Base-by-base conservation (phyloP, 2,888 invertebrate genomes). In the Ypsolopha sequella region DNA sequence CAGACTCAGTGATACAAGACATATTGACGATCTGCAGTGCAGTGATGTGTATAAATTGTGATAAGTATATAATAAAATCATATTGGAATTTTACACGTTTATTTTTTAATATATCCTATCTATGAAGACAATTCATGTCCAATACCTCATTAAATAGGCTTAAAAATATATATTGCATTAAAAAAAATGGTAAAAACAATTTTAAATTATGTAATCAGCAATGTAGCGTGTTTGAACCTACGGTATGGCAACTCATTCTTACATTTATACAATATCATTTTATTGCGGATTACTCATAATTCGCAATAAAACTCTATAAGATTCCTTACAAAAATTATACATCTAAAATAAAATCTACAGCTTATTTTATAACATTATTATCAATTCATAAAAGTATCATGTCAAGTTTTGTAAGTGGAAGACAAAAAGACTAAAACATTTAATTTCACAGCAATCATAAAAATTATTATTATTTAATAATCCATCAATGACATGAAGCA, bases 361-460 rank as follows among this genome's bases (percentile, higher is more conserved):
- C 24, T 24, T 3, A 24, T 24, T 3, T 3, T 24, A 24, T 24
- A 24, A 39, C 10, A 39, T 39, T 10, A 39, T 11, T 39, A 6
- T 52, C 33, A 53, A 51, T 52, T 50, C 34, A 51, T 53, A 46
- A 51, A 53, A 43, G 35, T 36, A 50, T 39, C 9, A 39, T 39
- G n/a, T 39, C 6, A 39, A 39, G 1, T 1, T 39, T 9, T 9
- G 6, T 13, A 43, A 14, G 24, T 10, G 67, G 67, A 67, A 67
- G 67, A 67, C 68, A 57, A 55, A 14, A 55, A 58, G 64, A 67
- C 64, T 63, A 55, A 47, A 47, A 45, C 45, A 45, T 33, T 45
- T 10, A 4, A 47, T 11, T 47, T 47, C 36, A 47, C 36, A 47
- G 36, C 54, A 56, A 53, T 57, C 54, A 55, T 56, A 41, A 52